Percentiles rank a stretch among this genome's conserved stretches.
Evolutionary conservation across 2,113 vertebrate genomes (phyloP).

Genomic region (Zosterops japonicus): DNA sequence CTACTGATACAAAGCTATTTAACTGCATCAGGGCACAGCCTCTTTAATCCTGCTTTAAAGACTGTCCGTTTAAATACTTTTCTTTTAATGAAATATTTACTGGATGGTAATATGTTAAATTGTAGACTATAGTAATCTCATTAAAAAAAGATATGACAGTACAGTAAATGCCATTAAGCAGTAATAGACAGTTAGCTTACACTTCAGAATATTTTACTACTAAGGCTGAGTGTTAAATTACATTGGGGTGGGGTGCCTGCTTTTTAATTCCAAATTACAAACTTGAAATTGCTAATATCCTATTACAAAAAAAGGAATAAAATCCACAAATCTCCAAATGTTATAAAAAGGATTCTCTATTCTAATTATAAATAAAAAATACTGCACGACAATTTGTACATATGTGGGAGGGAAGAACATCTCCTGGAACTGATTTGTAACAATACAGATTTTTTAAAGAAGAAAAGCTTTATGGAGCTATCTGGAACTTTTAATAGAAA

Average conservation of each 20-base stretch:
- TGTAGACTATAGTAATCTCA: slow-evolving; percentile 44
- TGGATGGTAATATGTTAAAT: slow-evolving; percentile 46
- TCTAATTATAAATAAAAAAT: not conserved
- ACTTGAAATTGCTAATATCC: not conserved
- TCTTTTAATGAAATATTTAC: slow-evolving; percentile 58
- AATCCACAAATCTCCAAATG: not conserved
- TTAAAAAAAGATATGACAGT: slow-evolving; percentile 51
- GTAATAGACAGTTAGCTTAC: not conserved
- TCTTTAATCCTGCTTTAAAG: slow-evolving; percentile 42
- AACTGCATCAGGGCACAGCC: not conserved
- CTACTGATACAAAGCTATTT: not conserved
- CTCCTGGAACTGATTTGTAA: not conserved
- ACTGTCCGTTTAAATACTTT: slow-evolving; percentile 24
- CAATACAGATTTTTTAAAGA: not conserved
- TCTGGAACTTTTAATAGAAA: not conserved
- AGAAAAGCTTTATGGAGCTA: not conserved
- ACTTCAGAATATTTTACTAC: not conserved
- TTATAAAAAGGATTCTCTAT: not conserved
- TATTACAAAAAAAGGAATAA: not conserved
- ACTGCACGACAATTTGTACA: not conserved
- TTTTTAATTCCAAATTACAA: not conserved
- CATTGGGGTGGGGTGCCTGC: not conserved
- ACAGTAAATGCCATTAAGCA: slow-evolving; percentile 18
- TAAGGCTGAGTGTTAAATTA: not conserved
- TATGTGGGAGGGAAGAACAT: not conserved